Conservation (phyloP, 2,888 invertebrate genomes). For the Microplitis manilae region DNA sequence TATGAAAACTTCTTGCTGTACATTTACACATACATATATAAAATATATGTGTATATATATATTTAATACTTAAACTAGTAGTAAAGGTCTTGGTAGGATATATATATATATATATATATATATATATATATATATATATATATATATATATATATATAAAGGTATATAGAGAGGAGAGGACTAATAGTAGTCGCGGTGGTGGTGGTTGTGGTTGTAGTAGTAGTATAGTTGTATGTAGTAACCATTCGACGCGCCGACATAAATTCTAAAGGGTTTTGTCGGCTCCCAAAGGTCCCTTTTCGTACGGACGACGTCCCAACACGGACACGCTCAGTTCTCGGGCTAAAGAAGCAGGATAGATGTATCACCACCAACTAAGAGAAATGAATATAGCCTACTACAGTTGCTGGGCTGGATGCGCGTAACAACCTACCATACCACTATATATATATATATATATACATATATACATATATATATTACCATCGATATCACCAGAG, state of each 20-base stretch:
- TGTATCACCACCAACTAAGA: not conserved
- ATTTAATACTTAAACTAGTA: not conserved
- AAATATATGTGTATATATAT: not conserved
- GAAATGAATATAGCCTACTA: constrained; percentile 19
- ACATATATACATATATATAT: constrained; percentile 17
- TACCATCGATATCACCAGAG: constrained; percentile 12
- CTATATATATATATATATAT: constrained; percentile 14
- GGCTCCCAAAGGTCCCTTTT: constrained; percentile 29
- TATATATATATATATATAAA: not conserved
- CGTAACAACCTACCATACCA: not conserved
- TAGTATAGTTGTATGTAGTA: not conserved
- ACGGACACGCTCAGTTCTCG: constrained; percentile 1
- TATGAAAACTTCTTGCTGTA: not conserved
- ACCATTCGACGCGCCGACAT: constrained; percentile 22
- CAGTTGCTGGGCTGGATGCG: not conserved
- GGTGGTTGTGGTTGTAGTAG: constrained; percentile 3
- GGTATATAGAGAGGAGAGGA: not conserved
- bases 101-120: not conserved
- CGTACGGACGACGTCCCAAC: constrained; percentile 11
- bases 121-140: not conserved
- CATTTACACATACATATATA: not conserved
- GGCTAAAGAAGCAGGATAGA: not conserved
- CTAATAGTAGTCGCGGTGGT: not conserved
- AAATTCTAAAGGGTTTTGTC: constrained; percentile 29
- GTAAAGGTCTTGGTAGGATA: not conserved